Percentiles rank a stretch among this genome's conserved stretches.
These are phyloP conservation scores for Parapsyche elsis DNA, from an alignment of 1,140 invertebrate genomes.

Conservation along the genomic window DNA sequence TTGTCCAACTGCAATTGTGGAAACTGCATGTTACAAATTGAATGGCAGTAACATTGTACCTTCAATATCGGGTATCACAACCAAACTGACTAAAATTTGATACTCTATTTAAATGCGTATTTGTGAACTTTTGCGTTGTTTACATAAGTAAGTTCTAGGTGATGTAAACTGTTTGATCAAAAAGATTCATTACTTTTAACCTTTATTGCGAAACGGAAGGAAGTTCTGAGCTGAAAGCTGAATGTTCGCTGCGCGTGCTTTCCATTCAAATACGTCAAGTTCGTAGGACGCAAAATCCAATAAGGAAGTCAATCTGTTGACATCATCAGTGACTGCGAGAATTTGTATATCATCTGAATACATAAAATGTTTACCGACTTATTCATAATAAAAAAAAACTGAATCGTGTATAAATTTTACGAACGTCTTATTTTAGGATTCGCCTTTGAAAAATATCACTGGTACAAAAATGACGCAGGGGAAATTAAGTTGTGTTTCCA, in stretches of 20 bases:
- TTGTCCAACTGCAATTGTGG: too few relatives aligned
- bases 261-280: constrained; percentile 5
- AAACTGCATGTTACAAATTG: too few relatives aligned
- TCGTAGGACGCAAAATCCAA: constrained; percentile 15
- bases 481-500: not conserved
- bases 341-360: constrained; percentile 30
- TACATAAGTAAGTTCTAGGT: not conserved
- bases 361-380: constrained; percentile 25
- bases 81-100: too few relatives aligned
- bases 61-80: too few relatives aligned
- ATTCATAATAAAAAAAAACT: not conserved
- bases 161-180: not conserved
- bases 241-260: not conserved
- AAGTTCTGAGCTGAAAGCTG: constrained; percentile 2
- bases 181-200: constrained; percentile 15
- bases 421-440: not conserved
- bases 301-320: constrained; percentile 29
- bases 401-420: constrained; percentile 2
- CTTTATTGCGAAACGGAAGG: constrained; percentile 9
- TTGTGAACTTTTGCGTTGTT: not conserved
- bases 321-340: constrained; percentile 15
- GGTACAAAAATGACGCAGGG: not conserved
- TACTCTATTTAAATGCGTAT: too few relatives aligned
- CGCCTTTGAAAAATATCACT: not conserved
- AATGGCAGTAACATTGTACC: too few relatives aligned